These are phyloP conservation scores for Phymastichus coffea DNA, from an alignment of 1,140 invertebrate genomes.

Conservation along the genomic window DNA sequence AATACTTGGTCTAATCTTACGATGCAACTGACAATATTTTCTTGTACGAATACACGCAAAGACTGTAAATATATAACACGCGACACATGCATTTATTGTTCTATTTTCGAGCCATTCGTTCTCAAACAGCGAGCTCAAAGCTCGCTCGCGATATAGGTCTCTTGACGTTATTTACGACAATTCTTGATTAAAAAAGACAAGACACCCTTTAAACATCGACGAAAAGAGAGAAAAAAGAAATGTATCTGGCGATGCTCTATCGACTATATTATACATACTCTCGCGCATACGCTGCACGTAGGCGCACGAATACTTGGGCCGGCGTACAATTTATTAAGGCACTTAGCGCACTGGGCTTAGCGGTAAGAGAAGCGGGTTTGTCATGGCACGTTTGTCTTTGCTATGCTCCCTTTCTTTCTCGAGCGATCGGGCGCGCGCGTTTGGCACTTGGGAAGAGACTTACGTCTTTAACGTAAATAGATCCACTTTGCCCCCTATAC, in stretches of 20 bases:
- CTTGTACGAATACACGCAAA: too few relatives aligned
- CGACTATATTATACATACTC: not conserved
- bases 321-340: slow-evolving; percentile 50
- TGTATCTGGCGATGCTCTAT: not conserved
- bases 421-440: slow-evolving; percentile 29
- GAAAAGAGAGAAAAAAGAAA: too few relatives aligned
- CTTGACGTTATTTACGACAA: slow-evolving; percentile 12
- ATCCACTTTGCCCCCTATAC: slow-evolving; percentile 46
- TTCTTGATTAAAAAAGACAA: too few relatives aligned
- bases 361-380: slow-evolving; percentile 31
- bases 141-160: too few relatives aligned
- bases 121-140: not conserved
- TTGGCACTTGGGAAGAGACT: slow-evolving; percentile 47
- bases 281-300: not conserved
- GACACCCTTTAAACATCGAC: too few relatives aligned
- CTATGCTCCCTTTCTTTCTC: slow-evolving; percentile 30
- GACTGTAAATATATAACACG: too few relatives aligned
- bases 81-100: not conserved
- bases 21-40: too few relatives aligned
- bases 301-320: too few relatives aligned
- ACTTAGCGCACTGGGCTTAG: slow-evolving; percentile 35
- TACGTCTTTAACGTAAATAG: slow-evolving; percentile 46
- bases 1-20: not conserved
- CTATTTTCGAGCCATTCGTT: not conserved
- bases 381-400: slow-evolving; percentile 44